phyloP scores from a whole-genome alignment of 2,888 invertebrate genomes.

The Eretmocerus hayati region DNA sequence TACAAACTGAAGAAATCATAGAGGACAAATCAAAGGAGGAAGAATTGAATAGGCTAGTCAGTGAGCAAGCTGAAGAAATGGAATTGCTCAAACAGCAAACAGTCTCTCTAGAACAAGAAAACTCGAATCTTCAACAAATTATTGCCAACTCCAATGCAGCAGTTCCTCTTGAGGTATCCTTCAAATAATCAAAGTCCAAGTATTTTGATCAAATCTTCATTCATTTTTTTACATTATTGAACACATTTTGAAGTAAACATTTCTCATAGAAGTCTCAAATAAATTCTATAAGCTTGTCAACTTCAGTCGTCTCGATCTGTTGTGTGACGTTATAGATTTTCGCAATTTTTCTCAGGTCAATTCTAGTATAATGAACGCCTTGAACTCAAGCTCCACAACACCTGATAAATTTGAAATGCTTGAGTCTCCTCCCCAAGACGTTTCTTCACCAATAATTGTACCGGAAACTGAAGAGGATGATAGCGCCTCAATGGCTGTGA shows the following conservation, averaged over 20 bases:
- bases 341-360: conserved; percentile 26
- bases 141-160: conserved; percentile 26
- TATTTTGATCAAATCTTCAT: background rate
- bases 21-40: conserved; percentile 23
- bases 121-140: conserved; percentile 52
- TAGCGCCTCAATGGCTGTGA: conserved; percentile 38
- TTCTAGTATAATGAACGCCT: conserved; percentile 31
- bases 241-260: no score
- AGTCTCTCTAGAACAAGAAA: conserved; percentile 53
- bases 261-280: no score
- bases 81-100: conserved; percentile 53
- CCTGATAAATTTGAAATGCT: conserved; percentile 43
- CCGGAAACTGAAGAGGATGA: conserved; percentile 40
- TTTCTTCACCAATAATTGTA: conserved; percentile 26
- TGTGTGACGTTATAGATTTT: conserved; percentile 2
- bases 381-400: conserved; percentile 41
- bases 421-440: conserved; percentile 36
- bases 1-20: conserved; percentile 34
- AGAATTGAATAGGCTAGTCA: conserved; percentile 31
- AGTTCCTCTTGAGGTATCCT: no score
- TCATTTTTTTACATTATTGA: no score
- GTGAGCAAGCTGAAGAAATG: conserved; percentile 43
- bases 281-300: no score
- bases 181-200: no score
- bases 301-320: no score